Conservation (phyloP, 2,797 vertebrate species). For the Epinephelus malabaricus region DNA sequence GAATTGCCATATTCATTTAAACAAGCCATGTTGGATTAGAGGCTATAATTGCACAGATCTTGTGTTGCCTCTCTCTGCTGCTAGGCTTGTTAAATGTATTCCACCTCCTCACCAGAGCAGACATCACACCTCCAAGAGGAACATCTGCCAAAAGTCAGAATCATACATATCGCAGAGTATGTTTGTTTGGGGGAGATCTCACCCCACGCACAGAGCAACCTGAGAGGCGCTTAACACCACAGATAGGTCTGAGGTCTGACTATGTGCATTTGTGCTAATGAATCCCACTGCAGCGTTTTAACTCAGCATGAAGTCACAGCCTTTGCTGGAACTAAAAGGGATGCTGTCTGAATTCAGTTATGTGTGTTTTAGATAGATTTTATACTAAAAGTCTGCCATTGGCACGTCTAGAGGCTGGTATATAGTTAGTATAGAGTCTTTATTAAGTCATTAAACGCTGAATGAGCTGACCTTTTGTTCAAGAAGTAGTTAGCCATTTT, state of each 20-base stretch:
- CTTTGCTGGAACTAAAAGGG: slow-evolving; percentile 19
- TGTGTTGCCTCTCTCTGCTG: slow-evolving; percentile 32
- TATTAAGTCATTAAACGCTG: background rate
- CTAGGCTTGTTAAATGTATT: slow-evolving; percentile 63
- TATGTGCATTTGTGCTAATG: slow-evolving; percentile 65
- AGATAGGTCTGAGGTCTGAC: slow-evolving; percentile 65
- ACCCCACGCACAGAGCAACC: slow-evolving; percentile 64
- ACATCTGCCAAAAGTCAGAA: slow-evolving; percentile 76
- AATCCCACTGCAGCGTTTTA: slow-evolving; percentile 58
- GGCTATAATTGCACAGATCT: slow-evolving; percentile 43
- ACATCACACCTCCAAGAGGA: slow-evolving; percentile 68
- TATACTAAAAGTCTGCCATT: background rate
- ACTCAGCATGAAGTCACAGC: slow-evolving; percentile 49
- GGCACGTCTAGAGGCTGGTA: slow-evolving; percentile 4
- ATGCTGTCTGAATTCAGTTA: slow-evolving; percentile 1
- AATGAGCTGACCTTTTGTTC: background rate
- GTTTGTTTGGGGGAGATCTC: slow-evolving; percentile 66
- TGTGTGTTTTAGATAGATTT: slow-evolving; percentile 15
- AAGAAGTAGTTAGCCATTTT: no score
- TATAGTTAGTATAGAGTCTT: background rate
- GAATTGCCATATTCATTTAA: slow-evolving; percentile 46
- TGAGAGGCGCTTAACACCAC: slow-evolving; percentile 60
- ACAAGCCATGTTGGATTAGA: slow-evolving; percentile 51
- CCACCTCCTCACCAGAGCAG: slow-evolving; percentile 71
- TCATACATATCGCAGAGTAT: slow-evolving; percentile 54